Base-by-base conservation (phyloP, 2,888 invertebrate species). In the Leptinotarsa rubiginosa region DNA sequence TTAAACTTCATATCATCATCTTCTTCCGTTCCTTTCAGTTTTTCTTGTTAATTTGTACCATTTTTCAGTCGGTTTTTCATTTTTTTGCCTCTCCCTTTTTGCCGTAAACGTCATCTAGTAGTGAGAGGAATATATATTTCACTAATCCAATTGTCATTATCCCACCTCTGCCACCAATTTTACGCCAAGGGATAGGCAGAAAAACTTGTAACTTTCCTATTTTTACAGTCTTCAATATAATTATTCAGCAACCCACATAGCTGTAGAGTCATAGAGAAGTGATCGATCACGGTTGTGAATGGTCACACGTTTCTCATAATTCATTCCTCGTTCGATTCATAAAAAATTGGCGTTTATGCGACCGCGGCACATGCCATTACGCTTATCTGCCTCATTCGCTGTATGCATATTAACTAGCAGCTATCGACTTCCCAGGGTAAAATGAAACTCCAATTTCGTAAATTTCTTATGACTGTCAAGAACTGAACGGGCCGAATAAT, bases 401-500 rank as follows among this genome's bases (percentile, higher is more conserved):
- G 20, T 31, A 49, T 73, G 73, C 73, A 73, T 73, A 73, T 65
- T 73, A 69, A 73, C 54, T 69, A 73, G 62, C 54, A 25, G 49
- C 15, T 69, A 73, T 73, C 73, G 73, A 65, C 65, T 56, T 41
- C 65, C 25, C n/a, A 16, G 22, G 56, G 68, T 20, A 69, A 69
- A 73, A 69, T 69, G 65, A 73, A 73, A 65, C 56, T 47, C 47
- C 56, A 74, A 74, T 70, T 68, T 74, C 70, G 68, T 74, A 25
- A 70, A 68, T 74, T 74, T 68, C 68, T 71, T 70, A 70, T 68
- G 13, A 69, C 74, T 74, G 74, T 74, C 71, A 54, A 67, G 66
- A n/a, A 62, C 16, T 62, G 56, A 70, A 67, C 62, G 74, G n/a
- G 16, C 54, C 31, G 65, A 65, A 68, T 72, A 65, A 75, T 75